Base-by-base conservation (phyloP, 2,113 vertebrate species). In the Addax nasomaculatus region DNA sequence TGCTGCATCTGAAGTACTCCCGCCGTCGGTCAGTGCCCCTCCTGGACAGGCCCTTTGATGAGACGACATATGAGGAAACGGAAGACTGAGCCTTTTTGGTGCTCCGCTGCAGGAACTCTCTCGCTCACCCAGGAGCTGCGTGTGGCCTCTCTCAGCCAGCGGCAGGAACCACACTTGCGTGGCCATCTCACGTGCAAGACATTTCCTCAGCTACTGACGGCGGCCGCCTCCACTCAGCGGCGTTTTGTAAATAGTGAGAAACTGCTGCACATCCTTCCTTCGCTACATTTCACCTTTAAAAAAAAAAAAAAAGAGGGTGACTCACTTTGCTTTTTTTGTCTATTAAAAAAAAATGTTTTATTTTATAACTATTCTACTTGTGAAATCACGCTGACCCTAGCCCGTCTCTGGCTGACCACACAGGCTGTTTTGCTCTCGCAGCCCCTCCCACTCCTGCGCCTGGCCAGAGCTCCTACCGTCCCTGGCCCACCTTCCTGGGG, bases 1-100 rank as follows among this genome's bases (percentile, higher is more conserved):
- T 99, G 39, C 98, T 99, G 93, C 99, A 99, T 91, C 96, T 99
- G 95, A 99, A 99, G 97, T 99, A 99, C 97, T 99, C 99, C 45
- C 99, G 99, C 93, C 99, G 98, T 70, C 99, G 98, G 96, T 97
- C 99, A 76, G 98, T 99, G 36, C 99, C 99, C 55, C 98, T 99
- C 6, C 98, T 99, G 93, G 99, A 99, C 92, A 99, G 99, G 97
- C 99, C 99, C 3, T 99, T 99, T 58, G 99, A 99, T 0, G 99
- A 99, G 98, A 99, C 99, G n/a, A 99, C 99, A 0, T 99, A 99
- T 8, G 99, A 99, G 98, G 99, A 99, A 97, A 99, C 98, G 36
- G 99, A 99, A 98, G 99, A 99, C 97, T 99, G 99, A 99, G 27
- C 92, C 98, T 98, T 97, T 85, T 94, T 94, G 97, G 25, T 97